Base-by-base conservation (phyloP, 2,888 invertebrate species). In the Drosophila ezoana region DNA sequence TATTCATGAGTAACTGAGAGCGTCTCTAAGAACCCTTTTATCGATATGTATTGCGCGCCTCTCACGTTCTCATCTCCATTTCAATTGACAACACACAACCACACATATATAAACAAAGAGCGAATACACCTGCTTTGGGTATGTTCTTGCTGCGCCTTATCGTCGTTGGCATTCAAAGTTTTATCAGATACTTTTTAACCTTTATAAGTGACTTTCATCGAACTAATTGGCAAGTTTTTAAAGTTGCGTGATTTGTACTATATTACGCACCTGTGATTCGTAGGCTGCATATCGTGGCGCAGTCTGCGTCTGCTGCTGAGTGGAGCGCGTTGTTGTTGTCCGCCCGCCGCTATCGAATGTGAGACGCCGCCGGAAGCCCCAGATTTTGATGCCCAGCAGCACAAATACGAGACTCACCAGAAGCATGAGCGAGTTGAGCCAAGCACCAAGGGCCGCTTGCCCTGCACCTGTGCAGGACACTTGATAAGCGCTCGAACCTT, bases 341-440 rank as follows among this genome's bases (percentile, higher is more conserved):
- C 61, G 48, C 47, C 52, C 41, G 49, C 47, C 23, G 37, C 54
- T 71, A 43, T 91, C 87, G 54, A 92, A 91, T 45, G 77, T 87
- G 18, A 92, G 81, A 11, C 93, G 91, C 28, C 93, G 93, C 48
- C 93, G 92, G 81, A 94, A 94, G 90, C 93, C 93, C 87, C 92
- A 93, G 14, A 93, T 84, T 75, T 93, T 93, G 18, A 93, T 92
- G 48, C 93, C 93, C 59, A 93, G 62, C 63, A 92, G 70, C 0
- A 89, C 76, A 4, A 90, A 76, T 5, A 92, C 75, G 56, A 92
- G 79, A 47, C 91, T 88, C 20, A 89, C 23, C 57, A 91, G 61
- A 20, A 89, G 48, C 75, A 77, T 57, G 18, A 54, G 37, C 38
- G 85, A 69, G 32, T 66, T 81, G n/a, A 57, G 43, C 53, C 75